Evolutionary conservation across 2,888 invertebrate genomes (phyloP).

Genomic region (Trachelus stipa): DNA sequence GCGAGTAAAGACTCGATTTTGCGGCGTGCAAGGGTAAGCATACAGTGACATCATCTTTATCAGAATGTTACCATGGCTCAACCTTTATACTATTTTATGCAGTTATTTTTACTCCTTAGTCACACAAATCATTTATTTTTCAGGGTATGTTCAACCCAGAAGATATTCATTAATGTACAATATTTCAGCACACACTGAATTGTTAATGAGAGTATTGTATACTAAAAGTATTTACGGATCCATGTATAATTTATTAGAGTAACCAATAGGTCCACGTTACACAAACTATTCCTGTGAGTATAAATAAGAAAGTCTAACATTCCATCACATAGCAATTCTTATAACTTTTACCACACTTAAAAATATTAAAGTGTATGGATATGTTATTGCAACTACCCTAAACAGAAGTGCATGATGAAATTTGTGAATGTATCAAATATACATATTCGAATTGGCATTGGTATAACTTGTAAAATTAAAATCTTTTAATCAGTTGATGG

Average conservation of each 20-base stretch:
- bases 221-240: slow-evolving; percentile 23
- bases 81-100: background rate
- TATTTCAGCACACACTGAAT: slow-evolving; percentile 11
- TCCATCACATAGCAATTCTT: background rate
- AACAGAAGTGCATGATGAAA: background rate
- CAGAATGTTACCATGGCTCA: background rate
- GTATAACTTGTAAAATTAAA: background rate
- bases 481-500: background rate
- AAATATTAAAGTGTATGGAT: background rate
- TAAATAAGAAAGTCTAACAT: background rate
- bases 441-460: background rate
- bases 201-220: slow-evolving; percentile 19
- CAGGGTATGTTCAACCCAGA: slow-evolving; percentile 92
- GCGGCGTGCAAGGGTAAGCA: slow-evolving; percentile 87
- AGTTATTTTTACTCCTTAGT: background rate
- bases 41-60: background rate
- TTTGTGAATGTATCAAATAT: slow-evolving; percentile 7
- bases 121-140: slow-evolving; percentile 61
- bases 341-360: background rate
- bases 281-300: background rate
- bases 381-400: background rate
- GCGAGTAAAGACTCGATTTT: slow-evolving; percentile 98
- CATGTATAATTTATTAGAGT: slow-evolving; percentile 33
- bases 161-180: slow-evolving; percentile 70
- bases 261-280: slow-evolving; percentile 15